phyloP scores from a whole-genome alignment of 2,113 vertebrate genomes.

The Chaetura pelagica region DNA sequence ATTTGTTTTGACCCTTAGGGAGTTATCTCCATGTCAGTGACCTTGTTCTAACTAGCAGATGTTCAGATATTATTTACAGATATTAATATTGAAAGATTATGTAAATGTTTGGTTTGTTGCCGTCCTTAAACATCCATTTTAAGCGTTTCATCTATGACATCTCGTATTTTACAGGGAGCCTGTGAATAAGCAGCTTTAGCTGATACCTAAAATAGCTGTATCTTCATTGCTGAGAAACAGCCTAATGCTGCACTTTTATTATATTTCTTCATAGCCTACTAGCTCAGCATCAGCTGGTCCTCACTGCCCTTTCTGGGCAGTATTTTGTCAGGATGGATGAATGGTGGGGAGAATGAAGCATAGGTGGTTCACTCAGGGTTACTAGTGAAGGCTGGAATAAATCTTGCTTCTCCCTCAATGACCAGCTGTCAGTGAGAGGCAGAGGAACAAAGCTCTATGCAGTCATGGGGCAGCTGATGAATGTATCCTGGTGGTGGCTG shows the following conservation, averaged over 20 bases:
- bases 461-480: neutral
- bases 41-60: constrained; percentile 64
- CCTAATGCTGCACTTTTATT: constrained; percentile 34
- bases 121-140: constrained; percentile 48
- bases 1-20: constrained; percentile 10
- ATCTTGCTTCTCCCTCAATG: neutral
- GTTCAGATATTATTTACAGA: constrained; percentile 72
- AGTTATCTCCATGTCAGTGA: constrained; percentile 48
- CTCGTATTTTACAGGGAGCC: constrained; percentile 46
- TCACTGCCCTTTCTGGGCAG: neutral
- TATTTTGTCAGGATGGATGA: neutral
- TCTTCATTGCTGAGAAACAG: constrained; percentile 44
- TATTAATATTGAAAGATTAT: constrained; percentile 72
- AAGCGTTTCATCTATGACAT: constrained; percentile 66
- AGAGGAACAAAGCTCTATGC: rapidly evolving
- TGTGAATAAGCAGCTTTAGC: constrained; percentile 74
- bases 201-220: constrained; percentile 74
- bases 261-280: neutral
- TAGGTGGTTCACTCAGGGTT: neutral
- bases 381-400: neutral
- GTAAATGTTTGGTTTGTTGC: constrained; percentile 57
- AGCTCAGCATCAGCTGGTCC: neutral
- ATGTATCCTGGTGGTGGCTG: neutral
- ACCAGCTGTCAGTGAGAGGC: rapidly evolving
- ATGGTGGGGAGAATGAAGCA: neutral